Base-by-base conservation (phyloP, 1,140 invertebrate species). In the Nomia melanderi region DNA sequence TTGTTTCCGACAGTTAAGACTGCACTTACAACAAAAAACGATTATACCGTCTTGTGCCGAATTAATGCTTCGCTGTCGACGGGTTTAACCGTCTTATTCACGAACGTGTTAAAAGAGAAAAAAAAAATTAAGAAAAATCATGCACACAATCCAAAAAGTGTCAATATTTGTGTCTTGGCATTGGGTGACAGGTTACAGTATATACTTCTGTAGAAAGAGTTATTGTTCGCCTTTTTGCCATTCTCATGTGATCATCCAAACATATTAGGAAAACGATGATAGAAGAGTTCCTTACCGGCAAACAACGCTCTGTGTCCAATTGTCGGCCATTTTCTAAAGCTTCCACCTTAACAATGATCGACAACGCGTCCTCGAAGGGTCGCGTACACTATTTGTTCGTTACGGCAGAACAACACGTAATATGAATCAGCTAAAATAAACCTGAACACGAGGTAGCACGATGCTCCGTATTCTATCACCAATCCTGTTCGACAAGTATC, bases 311-410 rank as follows among this genome's bases (percentile, higher is more conserved):
- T 89, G 86, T 69, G 87, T 89, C 90, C 88, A 91, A 88, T 78
- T 89, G 88, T 92, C 90, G 87, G 91, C 91, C 91, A 92, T 92
- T 91, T 92, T 92, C 88, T 88, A 82, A 81, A 79, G 71, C 66
- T 69, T 81, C 71, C 60, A 69, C 73, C 57, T 71, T 81, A 78
- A 84, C 71, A 78, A 85, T 84, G 67, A 84, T 81, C 73, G 67
- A 83, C 73, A 78, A 84, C 81, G 82, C 82, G 82, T 73, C 64
- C 81, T 69, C 54, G 20, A 27, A 83, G 74, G 67, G 59, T 71
- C 65, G 76, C 72, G 81, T 69, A 41, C 20, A 29, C 66, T 53
- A n/a, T 47, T 20, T 57, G 44, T 29, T 50, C 41, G 36, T 33
- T 47, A 47, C 14, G n/a, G 1, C 67, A 44, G 27, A 41, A 41